These are phyloP conservation scores for Peromyscus nudipes DNA, from an alignment of 2,797 vertebrate species.

Conservation along the genomic window DNA sequence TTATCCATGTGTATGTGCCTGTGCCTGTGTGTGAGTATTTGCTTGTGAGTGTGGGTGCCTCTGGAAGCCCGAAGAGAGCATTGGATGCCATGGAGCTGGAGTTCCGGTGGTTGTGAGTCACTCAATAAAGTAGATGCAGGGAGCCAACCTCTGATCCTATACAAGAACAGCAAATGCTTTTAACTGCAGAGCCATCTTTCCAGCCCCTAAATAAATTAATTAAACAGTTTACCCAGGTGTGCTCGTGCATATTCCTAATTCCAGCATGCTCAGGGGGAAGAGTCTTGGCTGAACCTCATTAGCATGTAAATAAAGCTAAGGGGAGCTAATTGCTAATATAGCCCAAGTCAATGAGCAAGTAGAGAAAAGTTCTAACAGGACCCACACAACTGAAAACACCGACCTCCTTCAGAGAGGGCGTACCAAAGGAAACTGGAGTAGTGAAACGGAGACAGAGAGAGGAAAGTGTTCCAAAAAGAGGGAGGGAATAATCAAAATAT, in stretches of 20 bases:
- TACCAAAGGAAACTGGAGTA: neutral
- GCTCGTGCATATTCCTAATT: neutral
- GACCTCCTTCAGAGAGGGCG: neutral
- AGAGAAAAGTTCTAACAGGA: too few species aligned
- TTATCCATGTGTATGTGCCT: neutral
- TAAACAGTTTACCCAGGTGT: neutral
- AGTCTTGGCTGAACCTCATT: neutral
- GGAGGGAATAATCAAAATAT: neutral
- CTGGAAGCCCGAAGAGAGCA: neutral
- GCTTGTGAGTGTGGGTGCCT: neutral
- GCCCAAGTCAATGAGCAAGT: neutral
- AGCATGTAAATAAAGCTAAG: neutral
- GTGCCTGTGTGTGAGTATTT: neutral
- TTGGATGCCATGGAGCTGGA: neutral
- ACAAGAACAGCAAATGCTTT: neutral
- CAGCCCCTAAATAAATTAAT: neutral
- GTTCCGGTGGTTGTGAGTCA: neutral
- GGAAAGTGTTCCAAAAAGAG: neutral
- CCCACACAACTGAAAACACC: neutral
- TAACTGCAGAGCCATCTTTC: neutral
- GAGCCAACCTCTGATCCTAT: neutral
- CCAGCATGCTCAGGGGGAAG: neutral
- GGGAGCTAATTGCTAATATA: neutral
- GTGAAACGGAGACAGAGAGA: neutral
- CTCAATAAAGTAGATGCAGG: neutral